phyloP scores from a whole-genome alignment of 2,888 invertebrate genomes.

The Hydriomena furcata region DNA sequence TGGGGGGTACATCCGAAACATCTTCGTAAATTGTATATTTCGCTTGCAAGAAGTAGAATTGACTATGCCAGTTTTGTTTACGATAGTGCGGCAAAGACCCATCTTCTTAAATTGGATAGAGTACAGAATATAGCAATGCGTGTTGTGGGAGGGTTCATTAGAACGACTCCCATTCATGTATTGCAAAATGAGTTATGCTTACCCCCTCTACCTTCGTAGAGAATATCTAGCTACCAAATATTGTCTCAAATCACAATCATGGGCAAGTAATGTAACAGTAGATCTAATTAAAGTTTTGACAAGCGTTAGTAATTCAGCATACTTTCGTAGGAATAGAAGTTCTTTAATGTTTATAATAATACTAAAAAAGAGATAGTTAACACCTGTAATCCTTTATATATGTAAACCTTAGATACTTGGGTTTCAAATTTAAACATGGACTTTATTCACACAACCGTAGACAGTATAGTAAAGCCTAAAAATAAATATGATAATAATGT shows the following conservation, averaged over 20 bases:
- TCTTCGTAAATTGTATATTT: slow-evolving; percentile 1
- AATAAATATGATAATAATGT: slow-evolving; percentile 5
- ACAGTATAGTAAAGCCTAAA: neutral
- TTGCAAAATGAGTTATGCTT: neutral
- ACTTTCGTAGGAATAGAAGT: neutral
- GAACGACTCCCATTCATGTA: slow-evolving; percentile 1
- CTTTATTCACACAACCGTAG: neutral
- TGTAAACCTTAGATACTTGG: slow-evolving; percentile 2
- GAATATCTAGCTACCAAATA: neutral
- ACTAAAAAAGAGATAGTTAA: neutral
- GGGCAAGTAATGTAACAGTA: neutral
- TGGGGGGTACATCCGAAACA: slow-evolving; percentile 5
- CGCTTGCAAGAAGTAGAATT: slow-evolving; percentile 1
- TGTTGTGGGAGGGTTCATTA: neutral
- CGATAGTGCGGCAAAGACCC: slow-evolving; percentile 3
- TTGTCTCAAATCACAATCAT: neutral
- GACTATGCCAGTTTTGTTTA: slow-evolving; percentile 6
- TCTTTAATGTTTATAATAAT: neutral
- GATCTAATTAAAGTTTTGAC: neutral
- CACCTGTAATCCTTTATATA: neutral
- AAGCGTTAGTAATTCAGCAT: neutral
- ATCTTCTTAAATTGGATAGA: neutral
- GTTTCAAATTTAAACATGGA: slow-evolving; percentile 1
- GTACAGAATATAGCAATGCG: neutral
- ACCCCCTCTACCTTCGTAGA: neutral